These are phyloP conservation scores for Tragelaphus oryx DNA, from an alignment of 2,797 vertebrate species.

Conservation along the genomic window DNA sequence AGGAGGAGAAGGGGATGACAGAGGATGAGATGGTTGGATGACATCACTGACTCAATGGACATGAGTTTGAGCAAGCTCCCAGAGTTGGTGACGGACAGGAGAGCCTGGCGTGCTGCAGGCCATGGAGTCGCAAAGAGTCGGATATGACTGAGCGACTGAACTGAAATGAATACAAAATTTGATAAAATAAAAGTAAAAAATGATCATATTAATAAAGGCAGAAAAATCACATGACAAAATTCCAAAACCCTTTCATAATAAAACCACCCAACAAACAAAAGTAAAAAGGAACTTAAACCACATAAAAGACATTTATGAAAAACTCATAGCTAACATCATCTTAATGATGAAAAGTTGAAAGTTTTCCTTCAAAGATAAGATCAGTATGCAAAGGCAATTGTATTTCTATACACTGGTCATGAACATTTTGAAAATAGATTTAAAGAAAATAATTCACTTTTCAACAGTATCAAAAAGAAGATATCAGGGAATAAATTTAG, in stretches of 20 bases:
- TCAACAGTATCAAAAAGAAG: background rate
- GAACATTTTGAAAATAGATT: background rate
- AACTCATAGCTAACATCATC: background rate
- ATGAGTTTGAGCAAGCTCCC: background rate
- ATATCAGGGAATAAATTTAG: background rate
- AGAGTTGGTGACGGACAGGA: background rate
- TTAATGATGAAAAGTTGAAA: background rate
- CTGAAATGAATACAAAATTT: background rate
- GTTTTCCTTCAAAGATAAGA: background rate
- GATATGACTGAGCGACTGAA: background rate
- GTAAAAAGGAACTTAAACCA: background rate
- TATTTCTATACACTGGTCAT: background rate
- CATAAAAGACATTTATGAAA: background rate
- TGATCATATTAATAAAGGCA: background rate
- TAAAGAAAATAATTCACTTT: background rate
- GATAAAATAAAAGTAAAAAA: background rate
- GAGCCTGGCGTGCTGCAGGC: fast-evolving
- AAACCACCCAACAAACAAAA: background rate
- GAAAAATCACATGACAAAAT: background rate
- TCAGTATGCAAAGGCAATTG: background rate
- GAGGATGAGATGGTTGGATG: background rate
- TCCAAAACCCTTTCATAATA: background rate
- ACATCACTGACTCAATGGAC: background rate
- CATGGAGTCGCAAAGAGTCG: fast-evolving
- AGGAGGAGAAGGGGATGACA: fast-evolving